These are phyloP conservation scores for Thumatha senex DNA, from an alignment of 2,888 invertebrate species.

Conservation along the genomic window DNA sequence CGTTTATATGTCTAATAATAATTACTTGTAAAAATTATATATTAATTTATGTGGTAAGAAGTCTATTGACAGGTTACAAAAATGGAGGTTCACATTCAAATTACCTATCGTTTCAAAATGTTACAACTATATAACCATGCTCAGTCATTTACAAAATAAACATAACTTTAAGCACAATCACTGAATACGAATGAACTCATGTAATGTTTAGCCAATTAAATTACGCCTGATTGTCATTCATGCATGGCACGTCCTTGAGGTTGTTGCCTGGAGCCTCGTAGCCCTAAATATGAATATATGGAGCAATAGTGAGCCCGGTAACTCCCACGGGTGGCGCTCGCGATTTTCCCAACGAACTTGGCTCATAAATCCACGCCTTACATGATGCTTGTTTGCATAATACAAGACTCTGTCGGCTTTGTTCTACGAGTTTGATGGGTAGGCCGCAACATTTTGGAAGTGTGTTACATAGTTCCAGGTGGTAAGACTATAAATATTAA, in stretches of 20 bases:
- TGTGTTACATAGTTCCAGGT: too few species aligned
- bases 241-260: conserved; percentile 37
- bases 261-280: conserved; percentile 34
- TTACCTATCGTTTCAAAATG: too few species aligned
- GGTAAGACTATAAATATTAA: too few species aligned
- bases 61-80: neutral
- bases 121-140: neutral
- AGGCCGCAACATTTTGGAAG: conserved; percentile 30
- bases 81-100: neutral
- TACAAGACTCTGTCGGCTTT: conserved; percentile 79
- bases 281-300: conserved; percentile 77
- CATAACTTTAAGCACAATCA: neutral
- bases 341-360: conserved; percentile 76
- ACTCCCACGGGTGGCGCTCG: conserved; percentile 62
- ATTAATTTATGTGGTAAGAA: neutral
- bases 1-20: too few species aligned
- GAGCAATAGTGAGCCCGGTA: conserved; percentile 60
- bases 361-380: conserved; percentile 81
- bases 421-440: conserved; percentile 75
- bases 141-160: conserved; percentile 2
- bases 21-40: too few species aligned
- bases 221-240: conserved; percentile 52
- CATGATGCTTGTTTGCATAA: conserved; percentile 83
- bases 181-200: conserved; percentile 20
- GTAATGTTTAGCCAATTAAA: conserved; percentile 40